Evolutionary conservation across 1,140 invertebrate species (phyloP).

Genomic region (Drosophila sp.): DNA sequence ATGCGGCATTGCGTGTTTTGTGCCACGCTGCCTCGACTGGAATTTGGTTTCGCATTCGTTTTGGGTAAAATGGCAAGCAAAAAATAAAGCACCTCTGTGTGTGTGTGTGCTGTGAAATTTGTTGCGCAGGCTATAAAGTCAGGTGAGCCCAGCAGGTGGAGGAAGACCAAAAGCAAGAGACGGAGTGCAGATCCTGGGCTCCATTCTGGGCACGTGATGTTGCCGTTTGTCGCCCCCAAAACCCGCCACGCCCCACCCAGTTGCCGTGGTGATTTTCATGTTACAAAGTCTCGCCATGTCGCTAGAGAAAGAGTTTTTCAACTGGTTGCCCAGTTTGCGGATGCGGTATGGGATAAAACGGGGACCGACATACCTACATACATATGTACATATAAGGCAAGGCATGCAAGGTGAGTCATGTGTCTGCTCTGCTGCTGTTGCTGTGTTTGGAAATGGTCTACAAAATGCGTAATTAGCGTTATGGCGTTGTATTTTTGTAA

Average conservation of each 20-base stretch:
- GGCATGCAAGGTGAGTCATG: slow-evolving; percentile 44
- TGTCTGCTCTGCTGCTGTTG: slow-evolving; percentile 42
- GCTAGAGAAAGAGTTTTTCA: slow-evolving; percentile 46
- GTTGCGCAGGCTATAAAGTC: slow-evolving; percentile 72
- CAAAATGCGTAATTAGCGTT: slow-evolving; percentile 80
- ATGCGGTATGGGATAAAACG: background rate
- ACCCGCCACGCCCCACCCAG: background rate
- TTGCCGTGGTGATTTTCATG: slow-evolving; percentile 76
- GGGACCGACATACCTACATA: too few relatives aligned
- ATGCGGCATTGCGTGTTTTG: slow-evolving; percentile 72
- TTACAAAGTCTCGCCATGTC: slow-evolving; percentile 63
- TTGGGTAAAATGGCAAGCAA: slow-evolving; percentile 59
- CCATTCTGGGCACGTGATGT: slow-evolving; percentile 68
- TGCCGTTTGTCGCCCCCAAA: slow-evolving; percentile 55
- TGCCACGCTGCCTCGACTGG: slow-evolving; percentile 56
- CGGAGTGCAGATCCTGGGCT: slow-evolving; percentile 32
- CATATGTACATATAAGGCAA: background rate
- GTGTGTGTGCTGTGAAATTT: slow-evolving; percentile 61
- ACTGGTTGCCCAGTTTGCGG: slow-evolving; percentile 21
- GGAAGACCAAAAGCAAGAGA: background rate
- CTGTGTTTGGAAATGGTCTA: slow-evolving; percentile 66
- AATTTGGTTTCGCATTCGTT: slow-evolving; percentile 77
- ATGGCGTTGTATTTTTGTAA: slow-evolving; percentile 56
- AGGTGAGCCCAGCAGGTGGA: slow-evolving; percentile 36
- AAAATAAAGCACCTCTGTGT: slow-evolving; percentile 4